Conservation (phyloP, 1,140 invertebrate genomes). For the Euwallacea fornicatus region DNA sequence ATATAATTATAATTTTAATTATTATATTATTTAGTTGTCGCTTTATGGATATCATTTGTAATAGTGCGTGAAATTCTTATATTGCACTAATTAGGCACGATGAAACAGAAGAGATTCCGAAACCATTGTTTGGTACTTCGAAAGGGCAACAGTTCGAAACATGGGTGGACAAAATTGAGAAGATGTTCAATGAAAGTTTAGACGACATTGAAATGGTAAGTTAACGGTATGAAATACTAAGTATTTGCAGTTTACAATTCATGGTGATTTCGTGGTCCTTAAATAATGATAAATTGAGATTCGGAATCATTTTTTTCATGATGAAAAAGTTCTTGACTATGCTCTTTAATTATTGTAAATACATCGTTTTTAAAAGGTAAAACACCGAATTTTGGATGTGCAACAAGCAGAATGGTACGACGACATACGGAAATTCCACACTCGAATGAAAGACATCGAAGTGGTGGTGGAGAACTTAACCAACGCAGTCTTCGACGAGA, state of each 20-base stretch:
- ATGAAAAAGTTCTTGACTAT: background rate
- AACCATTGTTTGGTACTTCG: conserved; percentile 66
- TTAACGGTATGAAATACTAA: background rate
- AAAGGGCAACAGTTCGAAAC: conserved; percentile 70
- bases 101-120: conserved; percentile 62
- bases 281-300: no score
- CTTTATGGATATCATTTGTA: background rate
- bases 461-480: conserved; percentile 71
- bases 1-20: no score
- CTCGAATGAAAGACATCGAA: conserved; percentile 68
- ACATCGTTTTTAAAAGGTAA: conserved; percentile 49
- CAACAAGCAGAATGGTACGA: conserved; percentile 71
- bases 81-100: conserved; percentile 54
- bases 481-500: conserved; percentile 64
- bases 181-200: conserved; percentile 70
- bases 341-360: background rate
- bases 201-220: conserved; percentile 58
- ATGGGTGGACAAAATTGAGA: conserved; percentile 73
- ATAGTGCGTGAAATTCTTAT: background rate
- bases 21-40: background rate
- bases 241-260: no score
- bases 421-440: conserved; percentile 69
- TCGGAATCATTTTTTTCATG: no score
- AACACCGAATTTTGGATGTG: conserved; percentile 72
- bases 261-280: no score